phyloP scores from a whole-genome alignment of 2,797 vertebrate genomes.

The Poeciliopsis paucimaculata region DNA sequence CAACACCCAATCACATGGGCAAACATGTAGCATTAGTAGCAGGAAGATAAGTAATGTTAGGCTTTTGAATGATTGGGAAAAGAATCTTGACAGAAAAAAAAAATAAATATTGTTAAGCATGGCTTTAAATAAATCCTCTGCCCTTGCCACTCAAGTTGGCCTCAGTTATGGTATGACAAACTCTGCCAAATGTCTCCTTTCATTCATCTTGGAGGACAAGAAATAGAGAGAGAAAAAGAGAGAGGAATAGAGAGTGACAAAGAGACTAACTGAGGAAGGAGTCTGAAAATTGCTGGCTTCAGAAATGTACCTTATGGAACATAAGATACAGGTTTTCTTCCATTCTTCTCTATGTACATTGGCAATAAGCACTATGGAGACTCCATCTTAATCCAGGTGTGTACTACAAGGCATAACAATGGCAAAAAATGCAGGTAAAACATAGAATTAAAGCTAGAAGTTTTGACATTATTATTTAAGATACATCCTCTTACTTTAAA shows the following conservation, averaged over 20 bases:
- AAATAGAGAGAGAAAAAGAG: conserved; percentile 17
- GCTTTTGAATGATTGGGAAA: conserved; percentile 39
- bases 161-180: conserved; percentile 44
- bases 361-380: neutral
- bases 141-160: conserved; percentile 62
- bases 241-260: conserved; percentile 11
- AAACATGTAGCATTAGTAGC: conserved; percentile 33
- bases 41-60: conserved; percentile 51
- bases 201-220: conserved; percentile 48
- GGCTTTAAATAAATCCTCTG: conserved; percentile 64
- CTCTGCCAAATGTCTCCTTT: conserved; percentile 67
- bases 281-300: conserved; percentile 58
- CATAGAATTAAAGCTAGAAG: neutral
- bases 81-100: conserved; percentile 29
- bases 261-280: conserved; percentile 47
- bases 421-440: neutral
- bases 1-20: conserved; percentile 21
- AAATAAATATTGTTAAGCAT: conserved; percentile 43
- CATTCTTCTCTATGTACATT: neutral
- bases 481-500: neutral
- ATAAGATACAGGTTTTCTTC: neutral
- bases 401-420: neutral
- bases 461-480: neutral
- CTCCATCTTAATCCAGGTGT: conserved; percentile 10
- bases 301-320: conserved; percentile 60